Evolutionary conservation across 2,888 invertebrate species (phyloP).

Genomic region (Luperina nickerlii): DNA sequence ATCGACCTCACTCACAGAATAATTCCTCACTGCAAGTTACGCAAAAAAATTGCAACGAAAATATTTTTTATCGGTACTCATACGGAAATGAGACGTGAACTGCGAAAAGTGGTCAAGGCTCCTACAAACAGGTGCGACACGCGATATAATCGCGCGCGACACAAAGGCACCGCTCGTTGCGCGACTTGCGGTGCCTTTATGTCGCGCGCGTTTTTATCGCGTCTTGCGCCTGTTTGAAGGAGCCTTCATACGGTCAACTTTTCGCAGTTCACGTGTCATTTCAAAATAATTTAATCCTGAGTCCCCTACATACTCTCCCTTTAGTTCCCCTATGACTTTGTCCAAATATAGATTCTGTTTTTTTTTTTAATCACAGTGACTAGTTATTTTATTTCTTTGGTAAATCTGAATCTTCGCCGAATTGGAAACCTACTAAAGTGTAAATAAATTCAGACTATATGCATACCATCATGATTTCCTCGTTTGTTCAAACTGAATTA

Average conservation of each 20-base stretch:
- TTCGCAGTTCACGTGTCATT: not conserved
- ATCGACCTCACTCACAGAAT: conserved; percentile 17
- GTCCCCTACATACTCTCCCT: no score
- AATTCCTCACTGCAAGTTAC: conserved; percentile 2
- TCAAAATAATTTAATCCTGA: not conserved
- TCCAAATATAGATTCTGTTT: not conserved
- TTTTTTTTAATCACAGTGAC: not conserved
- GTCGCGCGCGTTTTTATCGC: no score
- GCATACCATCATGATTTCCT: not conserved
- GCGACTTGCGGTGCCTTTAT: no score
- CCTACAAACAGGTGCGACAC: no score
- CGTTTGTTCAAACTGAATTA: conserved; percentile 5
- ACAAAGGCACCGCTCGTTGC: no score
- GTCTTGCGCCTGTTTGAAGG: no score
- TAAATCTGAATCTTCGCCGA: not conserved
- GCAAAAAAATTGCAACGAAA: conserved; percentile 26
- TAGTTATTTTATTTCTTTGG: not conserved
- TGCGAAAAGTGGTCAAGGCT: no score
- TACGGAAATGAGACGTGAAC: not conserved
- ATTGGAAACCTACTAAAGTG: not conserved
- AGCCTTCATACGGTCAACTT: not conserved
- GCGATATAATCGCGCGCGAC: no score
- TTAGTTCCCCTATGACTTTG: not conserved
- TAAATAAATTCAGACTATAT: conserved; percentile 16
- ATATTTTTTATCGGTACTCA: not conserved